These are phyloP conservation scores for Coelopa frigida DNA, from an alignment of 1,140 invertebrate species.

Conservation along the genomic window DNA sequence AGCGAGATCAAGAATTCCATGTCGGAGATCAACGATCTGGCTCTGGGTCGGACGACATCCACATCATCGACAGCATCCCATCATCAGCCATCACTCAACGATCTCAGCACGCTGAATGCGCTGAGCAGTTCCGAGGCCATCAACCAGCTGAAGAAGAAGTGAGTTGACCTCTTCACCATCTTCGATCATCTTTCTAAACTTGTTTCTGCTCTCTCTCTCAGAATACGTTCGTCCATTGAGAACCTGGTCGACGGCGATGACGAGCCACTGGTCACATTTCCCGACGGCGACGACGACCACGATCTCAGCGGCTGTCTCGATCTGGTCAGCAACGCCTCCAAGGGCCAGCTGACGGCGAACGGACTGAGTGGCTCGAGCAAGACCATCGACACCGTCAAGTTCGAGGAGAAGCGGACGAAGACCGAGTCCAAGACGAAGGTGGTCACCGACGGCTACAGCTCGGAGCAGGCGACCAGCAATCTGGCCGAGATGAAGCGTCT, in stretches of 20 bases:
- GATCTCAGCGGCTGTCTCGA: slow-evolving; percentile 29
- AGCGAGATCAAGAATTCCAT: slow-evolving; percentile 68
- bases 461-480: slow-evolving; percentile 66
- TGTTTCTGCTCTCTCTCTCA: slow-evolving; percentile 19
- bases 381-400: slow-evolving; percentile 61
- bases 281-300: slow-evolving; percentile 63
- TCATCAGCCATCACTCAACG: slow-evolving; percentile 35
- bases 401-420: slow-evolving; percentile 68
- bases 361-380: slow-evolving; percentile 34
- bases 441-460: slow-evolving; percentile 73
- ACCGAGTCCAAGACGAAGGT: slow-evolving; percentile 73
- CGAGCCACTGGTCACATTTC: slow-evolving; percentile 69
- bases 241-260: slow-evolving; percentile 55
- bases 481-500: slow-evolving; percentile 69
- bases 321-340: slow-evolving; percentile 25
- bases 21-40: slow-evolving; percentile 63
- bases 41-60: slow-evolving; percentile 30
- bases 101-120: slow-evolving; percentile 34
- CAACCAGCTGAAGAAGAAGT: slow-evolving; percentile 49
- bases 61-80: slow-evolving; percentile 15
- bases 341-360: slow-evolving; percentile 25
- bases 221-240: slow-evolving; percentile 57
- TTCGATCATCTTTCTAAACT: slow-evolving; percentile 1
- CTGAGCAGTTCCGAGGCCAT: slow-evolving; percentile 49
- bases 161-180: slow-evolving; percentile 12